A percentile compares a stretch with the other conserved stretches of the same genome.
These are phyloP conservation scores for Girardinus metallicus DNA, from an alignment of 2,797 vertebrate species.

Conservation along the genomic window DNA sequence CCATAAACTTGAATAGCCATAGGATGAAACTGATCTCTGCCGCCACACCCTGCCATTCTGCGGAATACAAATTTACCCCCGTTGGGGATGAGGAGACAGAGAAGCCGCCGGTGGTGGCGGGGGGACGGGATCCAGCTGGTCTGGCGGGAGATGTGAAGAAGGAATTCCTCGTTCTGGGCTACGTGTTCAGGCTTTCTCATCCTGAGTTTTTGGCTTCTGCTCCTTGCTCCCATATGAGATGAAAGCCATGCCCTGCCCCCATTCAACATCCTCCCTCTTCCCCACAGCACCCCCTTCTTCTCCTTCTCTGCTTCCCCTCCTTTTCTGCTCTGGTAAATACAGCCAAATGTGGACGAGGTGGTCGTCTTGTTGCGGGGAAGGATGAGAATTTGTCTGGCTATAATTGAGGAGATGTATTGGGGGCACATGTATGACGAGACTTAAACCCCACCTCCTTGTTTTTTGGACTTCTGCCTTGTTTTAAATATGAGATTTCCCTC, in stretches of 20 bases:
- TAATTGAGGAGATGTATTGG: slow-evolving; percentile 32
- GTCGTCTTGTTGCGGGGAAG: slow-evolving; percentile 10
- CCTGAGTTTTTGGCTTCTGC: slow-evolving; percentile 26
- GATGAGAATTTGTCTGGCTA: slow-evolving; percentile 32
- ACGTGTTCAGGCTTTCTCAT: slow-evolving; percentile 11
- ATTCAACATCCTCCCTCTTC: slow-evolving; percentile 34
- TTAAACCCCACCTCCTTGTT: not conserved
- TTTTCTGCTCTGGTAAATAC: slow-evolving; percentile 9
- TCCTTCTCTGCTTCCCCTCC: not conserved
- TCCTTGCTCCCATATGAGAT: slow-evolving; percentile 49
- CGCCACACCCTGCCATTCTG: slow-evolving; percentile 73
- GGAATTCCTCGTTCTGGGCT: slow-evolving; percentile 41
- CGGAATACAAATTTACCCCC: slow-evolving; percentile 46
- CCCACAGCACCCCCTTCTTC: slow-evolving; percentile 4
- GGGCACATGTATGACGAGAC: slow-evolving; percentile 33
- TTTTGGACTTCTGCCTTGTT: slow-evolving; percentile 1
- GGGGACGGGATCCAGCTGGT: slow-evolving; percentile 10
- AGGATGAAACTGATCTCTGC: slow-evolving; percentile 13
- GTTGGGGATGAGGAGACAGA: slow-evolving; percentile 34
- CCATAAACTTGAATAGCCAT: not conserved
- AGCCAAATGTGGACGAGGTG: slow-evolving; percentile 33
- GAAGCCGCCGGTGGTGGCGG: not conserved
- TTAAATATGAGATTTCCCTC: slow-evolving; percentile 16
- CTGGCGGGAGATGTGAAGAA: slow-evolving; percentile 59
- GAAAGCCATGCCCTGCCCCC: slow-evolving; percentile 72